Evolutionary conservation across 2,888 invertebrate genomes (phyloP).

Genomic region (Spialia ferax): DNA sequence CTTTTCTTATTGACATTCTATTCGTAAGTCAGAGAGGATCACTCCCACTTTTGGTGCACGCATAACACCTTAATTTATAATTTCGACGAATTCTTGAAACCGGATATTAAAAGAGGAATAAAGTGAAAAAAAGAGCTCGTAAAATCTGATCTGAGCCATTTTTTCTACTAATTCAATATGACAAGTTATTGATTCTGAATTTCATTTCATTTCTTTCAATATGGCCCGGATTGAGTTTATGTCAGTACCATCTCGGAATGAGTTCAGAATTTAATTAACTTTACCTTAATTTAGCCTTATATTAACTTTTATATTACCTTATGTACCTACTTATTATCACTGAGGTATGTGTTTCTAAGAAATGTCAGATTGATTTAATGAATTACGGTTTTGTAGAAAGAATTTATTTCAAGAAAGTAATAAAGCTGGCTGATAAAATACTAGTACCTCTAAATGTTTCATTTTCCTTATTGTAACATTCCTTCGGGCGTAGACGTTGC

Average conservation of each 20-base stretch:
- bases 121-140: no score
- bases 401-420: constrained; percentile 4
- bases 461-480: neutral
- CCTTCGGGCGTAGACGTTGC: neutral
- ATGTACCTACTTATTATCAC: no score
- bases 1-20: no score
- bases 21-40: no score
- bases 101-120: no score
- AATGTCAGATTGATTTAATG: constrained; percentile 7
- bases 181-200: constrained; percentile 22
- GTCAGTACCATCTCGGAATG: neutral
- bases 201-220: constrained; percentile 15
- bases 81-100: no score
- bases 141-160: no score
- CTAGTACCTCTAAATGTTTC: constrained; percentile 12
- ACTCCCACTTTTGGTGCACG: no score
- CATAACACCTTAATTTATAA: no score
- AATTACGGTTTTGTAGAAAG: neutral
- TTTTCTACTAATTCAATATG: constrained; percentile 1
- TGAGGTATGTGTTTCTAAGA: neutral
- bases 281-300: neutral
- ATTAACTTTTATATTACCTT: no score
- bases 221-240: neutral
- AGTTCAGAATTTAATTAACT: constrained; percentile 25
- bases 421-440: constrained; percentile 2